Evolutionary conservation across 2,888 invertebrate species (phyloP), one percentile per base, ranked within the genome.

Genomic region (Drosophila prostipennis): DNA sequence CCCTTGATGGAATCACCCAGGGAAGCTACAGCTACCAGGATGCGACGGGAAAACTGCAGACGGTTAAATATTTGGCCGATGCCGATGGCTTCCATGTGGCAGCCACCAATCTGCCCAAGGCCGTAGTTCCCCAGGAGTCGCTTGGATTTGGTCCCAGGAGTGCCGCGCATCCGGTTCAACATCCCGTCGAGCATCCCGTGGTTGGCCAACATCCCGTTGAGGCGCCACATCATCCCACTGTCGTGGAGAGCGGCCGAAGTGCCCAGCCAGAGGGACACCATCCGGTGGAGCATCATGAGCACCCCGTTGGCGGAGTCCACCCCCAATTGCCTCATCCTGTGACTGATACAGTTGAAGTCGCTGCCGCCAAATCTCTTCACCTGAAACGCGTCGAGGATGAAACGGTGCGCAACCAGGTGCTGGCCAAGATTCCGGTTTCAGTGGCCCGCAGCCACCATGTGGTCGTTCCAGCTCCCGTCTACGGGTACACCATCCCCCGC

Each of bases 11-110:
- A 67, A 90, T 93, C 52, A 94, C 94, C 14, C 93, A 93, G 10
- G 95, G 95, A 68, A 92, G 92, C 13, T 95, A 94, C 85, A 93
- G 93, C 76, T 95, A 94, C 89, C 89, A 93, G 7, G 94, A 95
- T 91, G 93, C 93, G 6, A 91, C 93, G 32, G 94, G 94, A 39
- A 91, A 93, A 75, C 78, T 94, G 1, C 94, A 95, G 89, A 93
- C 93, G 3, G 94, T 94, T 13, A 93, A 93, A 74, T 94, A 94
- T 84, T 92, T 92, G 10, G 93, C 94, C 51, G 94, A 94, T 86
- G 91, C 91, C 26, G 91, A 92, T 65, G 94, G 94, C n/a, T 95
- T 94, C 92, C 93, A 94, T 71, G 93, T 94, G 32, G 93, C 94
- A 2, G 94, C 94, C 59, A 94, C 94, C 32, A 94, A 95, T 85